phyloP scores from a whole-genome alignment of 2,797 vertebrate species.

The Syndactyla subalaris region DNA sequence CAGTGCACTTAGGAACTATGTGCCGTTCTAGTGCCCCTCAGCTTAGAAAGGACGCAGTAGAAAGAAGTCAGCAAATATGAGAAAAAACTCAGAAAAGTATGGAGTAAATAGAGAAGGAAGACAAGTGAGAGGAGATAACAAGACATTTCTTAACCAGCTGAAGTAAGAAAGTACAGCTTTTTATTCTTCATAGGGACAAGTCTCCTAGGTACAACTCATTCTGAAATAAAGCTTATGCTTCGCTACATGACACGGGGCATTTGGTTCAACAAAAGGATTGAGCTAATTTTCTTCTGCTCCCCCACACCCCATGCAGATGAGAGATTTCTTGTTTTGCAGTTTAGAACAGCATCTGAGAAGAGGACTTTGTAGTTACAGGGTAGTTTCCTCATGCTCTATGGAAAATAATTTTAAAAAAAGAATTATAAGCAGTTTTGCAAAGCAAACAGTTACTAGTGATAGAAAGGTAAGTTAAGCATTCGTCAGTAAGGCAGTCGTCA shows the following conservation, averaged over 20 bases:
- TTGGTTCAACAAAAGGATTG: not conserved
- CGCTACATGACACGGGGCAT: not conserved
- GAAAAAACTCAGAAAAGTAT: not conserved
- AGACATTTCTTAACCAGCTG: not conserved
- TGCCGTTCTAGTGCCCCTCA: not conserved
- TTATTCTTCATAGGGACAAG: not conserved
- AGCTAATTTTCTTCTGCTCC: not conserved
- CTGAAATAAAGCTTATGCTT: not conserved
- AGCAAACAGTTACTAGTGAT: not conserved
- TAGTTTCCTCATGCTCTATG: not conserved
- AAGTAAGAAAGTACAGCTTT: not conserved
- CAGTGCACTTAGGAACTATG: not conserved
- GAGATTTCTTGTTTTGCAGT: not conserved
- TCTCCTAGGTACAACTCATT: not conserved
- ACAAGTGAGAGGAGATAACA: not conserved
- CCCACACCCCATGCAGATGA: not conserved
- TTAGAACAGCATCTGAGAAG: not conserved
- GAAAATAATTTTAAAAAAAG: not conserved
- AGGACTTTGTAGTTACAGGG: not conserved
- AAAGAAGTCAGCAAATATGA: not conserved
- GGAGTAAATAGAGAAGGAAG: not conserved
- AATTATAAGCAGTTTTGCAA: not conserved
- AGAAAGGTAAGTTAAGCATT: not conserved
- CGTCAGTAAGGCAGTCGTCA: not conserved
- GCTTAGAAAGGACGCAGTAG: not conserved